These are phyloP conservation scores for Delphinapterus leucas DNA, from an alignment of 2,113 vertebrate genomes.

Conservation along the genomic window DNA sequence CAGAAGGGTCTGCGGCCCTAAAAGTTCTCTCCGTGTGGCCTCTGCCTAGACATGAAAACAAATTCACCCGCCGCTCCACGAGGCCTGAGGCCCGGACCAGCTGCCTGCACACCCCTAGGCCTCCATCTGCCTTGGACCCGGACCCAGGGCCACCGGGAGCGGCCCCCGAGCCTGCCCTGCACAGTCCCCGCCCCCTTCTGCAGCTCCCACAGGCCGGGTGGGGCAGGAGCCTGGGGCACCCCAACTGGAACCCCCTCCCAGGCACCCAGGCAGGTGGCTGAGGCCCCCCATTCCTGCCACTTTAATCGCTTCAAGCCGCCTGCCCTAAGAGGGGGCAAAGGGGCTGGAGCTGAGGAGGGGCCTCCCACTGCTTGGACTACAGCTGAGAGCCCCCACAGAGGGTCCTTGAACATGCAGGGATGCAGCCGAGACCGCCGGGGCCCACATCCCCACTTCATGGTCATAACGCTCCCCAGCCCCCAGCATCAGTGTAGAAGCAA, in stretches of 20 bases:
- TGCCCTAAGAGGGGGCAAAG: accelerated
- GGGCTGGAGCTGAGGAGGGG: not conserved
- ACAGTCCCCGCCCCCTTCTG: not conserved
- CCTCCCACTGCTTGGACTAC: too few relatives aligned
- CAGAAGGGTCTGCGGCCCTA: accelerated
- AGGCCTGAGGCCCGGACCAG: not conserved
- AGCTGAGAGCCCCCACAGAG: not conserved
- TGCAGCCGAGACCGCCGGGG: not conserved
- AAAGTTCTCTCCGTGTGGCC: not conserved
- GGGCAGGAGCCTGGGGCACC: not conserved
- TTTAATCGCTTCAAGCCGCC: not conserved
- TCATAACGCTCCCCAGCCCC: accelerated
- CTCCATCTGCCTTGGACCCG: not conserved
- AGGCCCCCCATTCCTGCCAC: not conserved
- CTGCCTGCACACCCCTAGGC: conserved; percentile 9
- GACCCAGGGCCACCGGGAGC: not conserved
- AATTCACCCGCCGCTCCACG: not conserved
- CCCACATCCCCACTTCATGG: not conserved
- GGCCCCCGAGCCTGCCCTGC: not conserved
- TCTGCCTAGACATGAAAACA: not conserved
- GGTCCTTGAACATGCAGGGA: not conserved
- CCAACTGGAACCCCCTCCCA: not conserved
- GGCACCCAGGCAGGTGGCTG: not conserved
- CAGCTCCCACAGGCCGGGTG: not conserved
- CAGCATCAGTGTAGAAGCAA: accelerated